phyloP scores from a whole-genome alignment of 1,140 invertebrate species.

The Ips nitidus region DNA sequence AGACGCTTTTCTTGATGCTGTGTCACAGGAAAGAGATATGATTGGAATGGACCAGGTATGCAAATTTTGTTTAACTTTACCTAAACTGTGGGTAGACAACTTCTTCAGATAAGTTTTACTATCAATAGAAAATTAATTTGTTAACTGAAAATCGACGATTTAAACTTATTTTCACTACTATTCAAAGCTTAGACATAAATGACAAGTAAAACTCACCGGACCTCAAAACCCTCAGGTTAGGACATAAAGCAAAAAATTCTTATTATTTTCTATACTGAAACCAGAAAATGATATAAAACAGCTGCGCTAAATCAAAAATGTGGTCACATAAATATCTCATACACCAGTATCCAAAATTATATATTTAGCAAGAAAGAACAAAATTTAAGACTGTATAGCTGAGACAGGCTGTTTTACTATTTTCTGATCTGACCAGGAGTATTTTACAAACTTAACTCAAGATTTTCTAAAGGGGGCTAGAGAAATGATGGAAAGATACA shows the following conservation, averaged over 20 bases:
- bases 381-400: neutral
- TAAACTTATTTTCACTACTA: no score
- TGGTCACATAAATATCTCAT: no score
- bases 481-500: slow-evolving; percentile 99
- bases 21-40: slow-evolving; percentile 98
- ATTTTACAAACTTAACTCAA: neutral
- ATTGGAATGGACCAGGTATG: slow-evolving; percentile 95
- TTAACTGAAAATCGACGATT: no score
- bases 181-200: no score
- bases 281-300: neutral
- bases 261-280: no score
- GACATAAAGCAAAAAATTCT: no score
- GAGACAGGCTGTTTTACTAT: neutral
- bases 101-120: neutral
- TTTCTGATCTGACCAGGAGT: neutral
- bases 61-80: no score
- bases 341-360: no score
- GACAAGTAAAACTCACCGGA: no score
- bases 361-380: neutral
- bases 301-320: no score
- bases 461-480: slow-evolving; percentile 68
- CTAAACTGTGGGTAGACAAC: no score
- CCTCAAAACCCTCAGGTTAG: no score
- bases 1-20: slow-evolving; percentile 97
- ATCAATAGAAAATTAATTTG: neutral